Conservation (phyloP, 2,113 vertebrate species). For the mouse (Mus musculus) region DNA sequence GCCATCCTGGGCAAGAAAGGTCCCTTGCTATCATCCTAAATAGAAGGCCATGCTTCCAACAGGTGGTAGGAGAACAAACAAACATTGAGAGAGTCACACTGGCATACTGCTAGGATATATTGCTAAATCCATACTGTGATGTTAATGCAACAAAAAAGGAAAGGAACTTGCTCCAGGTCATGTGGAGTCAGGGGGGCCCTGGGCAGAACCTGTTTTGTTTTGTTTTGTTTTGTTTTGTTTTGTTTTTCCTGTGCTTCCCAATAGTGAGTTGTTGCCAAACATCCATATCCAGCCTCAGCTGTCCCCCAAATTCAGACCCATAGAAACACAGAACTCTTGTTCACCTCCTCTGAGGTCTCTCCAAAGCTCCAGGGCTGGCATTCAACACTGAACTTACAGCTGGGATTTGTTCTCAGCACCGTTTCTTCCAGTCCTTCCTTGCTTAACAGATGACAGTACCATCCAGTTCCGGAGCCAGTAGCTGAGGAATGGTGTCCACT, state of each 20-base stretch:
- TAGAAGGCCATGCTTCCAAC: constrained; percentile 44
- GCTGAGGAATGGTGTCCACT: background rate
- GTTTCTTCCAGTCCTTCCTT: constrained; percentile 46
- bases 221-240: background rate
- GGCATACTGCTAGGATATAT: background rate
- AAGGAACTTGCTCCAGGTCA: constrained; percentile 25
- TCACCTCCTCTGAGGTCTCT: background rate
- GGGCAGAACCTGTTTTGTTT: background rate
- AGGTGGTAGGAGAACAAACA: background rate
- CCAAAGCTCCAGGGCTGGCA: constrained; percentile 14
- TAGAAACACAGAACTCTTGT: constrained; percentile 7
- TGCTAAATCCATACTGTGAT: constrained; percentile 52
- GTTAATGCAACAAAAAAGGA: constrained; percentile 32
- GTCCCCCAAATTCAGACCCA: background rate
- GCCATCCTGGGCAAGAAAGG: constrained; percentile 2
- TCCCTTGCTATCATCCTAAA: constrained; percentile 57
- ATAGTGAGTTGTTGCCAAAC: constrained; percentile 41
- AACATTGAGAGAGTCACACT: constrained; percentile 37
- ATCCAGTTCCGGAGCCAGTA: background rate
- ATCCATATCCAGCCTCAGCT: background rate
- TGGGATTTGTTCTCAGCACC: background rate
- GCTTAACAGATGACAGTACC: background rate
- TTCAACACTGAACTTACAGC: constrained; percentile 34
- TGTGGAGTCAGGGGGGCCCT: background rate
- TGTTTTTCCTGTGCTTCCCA: background rate